Percentiles rank a stretch among this genome's conserved stretches.
phyloP scores from a whole-genome alignment of 2,888 invertebrate genomes.

The Limenitis camilla region DNA sequence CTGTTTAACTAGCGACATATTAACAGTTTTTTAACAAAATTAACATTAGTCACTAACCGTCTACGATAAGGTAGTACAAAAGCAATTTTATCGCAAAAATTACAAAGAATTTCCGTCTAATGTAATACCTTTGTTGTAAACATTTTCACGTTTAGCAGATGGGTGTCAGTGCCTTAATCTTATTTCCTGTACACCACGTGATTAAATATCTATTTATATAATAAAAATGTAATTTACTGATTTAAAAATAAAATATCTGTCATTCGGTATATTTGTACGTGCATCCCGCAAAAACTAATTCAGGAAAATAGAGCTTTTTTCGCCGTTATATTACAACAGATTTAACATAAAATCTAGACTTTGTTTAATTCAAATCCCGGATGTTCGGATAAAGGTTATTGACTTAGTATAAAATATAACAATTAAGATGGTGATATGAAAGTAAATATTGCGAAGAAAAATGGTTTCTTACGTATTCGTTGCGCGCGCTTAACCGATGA shows the following conservation, averaged over 20 bases:
- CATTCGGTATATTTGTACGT: too few relatives aligned
- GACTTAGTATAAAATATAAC: slow-evolving; percentile 31
- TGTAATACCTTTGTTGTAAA: slow-evolving; percentile 41
- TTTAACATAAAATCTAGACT: too few relatives aligned
- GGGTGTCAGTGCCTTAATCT: slow-evolving; percentile 38
- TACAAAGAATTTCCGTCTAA: slow-evolving; percentile 30
- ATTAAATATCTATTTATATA: slow-evolving; percentile 46
- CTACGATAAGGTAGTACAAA: slow-evolving; percentile 21
- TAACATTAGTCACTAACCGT: slow-evolving; percentile 19
- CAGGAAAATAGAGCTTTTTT: too few relatives aligned
- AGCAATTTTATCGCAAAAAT: slow-evolving; percentile 35
- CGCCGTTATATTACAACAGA: too few relatives aligned
- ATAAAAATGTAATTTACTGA: too few relatives aligned
- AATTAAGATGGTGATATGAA: slow-evolving; percentile 32
- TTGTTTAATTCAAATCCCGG: too few relatives aligned
- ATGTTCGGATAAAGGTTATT: too few relatives aligned
- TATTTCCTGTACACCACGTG: slow-evolving; percentile 39
- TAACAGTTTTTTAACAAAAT: slow-evolving; percentile 11
- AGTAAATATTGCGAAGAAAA: slow-evolving; percentile 26
- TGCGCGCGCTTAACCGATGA: slow-evolving; percentile 46
- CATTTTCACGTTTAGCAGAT: slow-evolving; percentile 47
- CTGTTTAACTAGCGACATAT: background rate
- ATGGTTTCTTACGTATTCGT: slow-evolving; percentile 25
- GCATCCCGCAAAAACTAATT: too few relatives aligned
- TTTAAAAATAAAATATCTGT: too few relatives aligned